Conservation (phyloP, 2,797 vertebrate genomes). For the Anguilla marmorata region DNA sequence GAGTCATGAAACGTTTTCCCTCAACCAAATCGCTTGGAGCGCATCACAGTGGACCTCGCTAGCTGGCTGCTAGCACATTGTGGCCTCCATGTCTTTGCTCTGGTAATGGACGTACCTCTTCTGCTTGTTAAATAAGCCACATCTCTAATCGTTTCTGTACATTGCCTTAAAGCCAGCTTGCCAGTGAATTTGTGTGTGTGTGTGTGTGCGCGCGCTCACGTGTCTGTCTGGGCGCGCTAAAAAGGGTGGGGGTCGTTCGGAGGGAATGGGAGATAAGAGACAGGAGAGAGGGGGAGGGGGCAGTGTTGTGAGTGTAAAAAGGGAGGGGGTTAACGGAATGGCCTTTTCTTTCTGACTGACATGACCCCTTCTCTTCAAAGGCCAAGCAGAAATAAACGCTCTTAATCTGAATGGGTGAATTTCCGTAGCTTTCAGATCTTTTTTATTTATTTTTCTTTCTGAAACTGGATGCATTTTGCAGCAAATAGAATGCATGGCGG, state of each 20-base stretch:
- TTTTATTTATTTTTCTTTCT: slow-evolving; percentile 32
- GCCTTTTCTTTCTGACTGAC: slow-evolving; percentile 78
- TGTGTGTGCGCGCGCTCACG: slow-evolving; percentile 51
- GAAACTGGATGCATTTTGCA: slow-evolving; percentile 39
- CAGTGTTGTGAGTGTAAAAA: slow-evolving; percentile 42
- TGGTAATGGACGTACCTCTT: slow-evolving; percentile 68
- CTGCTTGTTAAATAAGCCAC: slow-evolving; percentile 67
- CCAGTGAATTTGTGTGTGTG: slow-evolving; percentile 54
- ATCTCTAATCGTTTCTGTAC: slow-evolving; percentile 69
- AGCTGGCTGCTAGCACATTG: slow-evolving; percentile 60
- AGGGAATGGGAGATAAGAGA: slow-evolving; percentile 42
- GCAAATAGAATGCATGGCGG: slow-evolving; percentile 58
- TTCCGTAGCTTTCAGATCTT: slow-evolving; percentile 58
- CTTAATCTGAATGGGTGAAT: slow-evolving; percentile 69
- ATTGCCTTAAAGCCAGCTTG: slow-evolving; percentile 67
- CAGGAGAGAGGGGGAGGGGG: slow-evolving; percentile 39
- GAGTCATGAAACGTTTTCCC: slow-evolving; percentile 51
- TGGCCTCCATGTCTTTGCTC: slow-evolving; percentile 69
- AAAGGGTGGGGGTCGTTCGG: slow-evolving; percentile 57
- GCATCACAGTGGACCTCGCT: slow-evolving; percentile 60
- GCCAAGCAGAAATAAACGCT: slow-evolving; percentile 70
- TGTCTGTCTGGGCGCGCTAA: slow-evolving; percentile 61
- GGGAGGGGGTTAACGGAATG: slow-evolving; percentile 61
- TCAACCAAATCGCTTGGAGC: slow-evolving; percentile 57
- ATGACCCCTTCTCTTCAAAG: slow-evolving; percentile 78